These are phyloP conservation scores for Acanthococcus lagerstroemiae DNA, from an alignment of 2,888 invertebrate genomes.

Conservation along the genomic window DNA sequence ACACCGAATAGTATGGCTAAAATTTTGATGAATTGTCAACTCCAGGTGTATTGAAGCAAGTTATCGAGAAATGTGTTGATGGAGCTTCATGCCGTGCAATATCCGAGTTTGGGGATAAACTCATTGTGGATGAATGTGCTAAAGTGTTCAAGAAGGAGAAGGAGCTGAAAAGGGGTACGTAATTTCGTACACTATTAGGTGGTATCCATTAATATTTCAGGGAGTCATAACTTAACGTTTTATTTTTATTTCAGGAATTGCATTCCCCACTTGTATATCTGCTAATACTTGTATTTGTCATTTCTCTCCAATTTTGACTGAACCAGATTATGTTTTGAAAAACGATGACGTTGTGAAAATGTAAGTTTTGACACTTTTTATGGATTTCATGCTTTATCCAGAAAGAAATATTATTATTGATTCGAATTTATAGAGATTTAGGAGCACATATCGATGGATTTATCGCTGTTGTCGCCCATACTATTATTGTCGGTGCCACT, in stretches of 20 bases:
- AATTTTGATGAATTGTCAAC: too few species aligned
- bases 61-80: slow-evolving; percentile 74
- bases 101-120: slow-evolving; percentile 84
- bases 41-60: slow-evolving; percentile 78
- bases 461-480: slow-evolving; percentile 95
- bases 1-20: too few species aligned
- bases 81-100: slow-evolving; percentile 83
- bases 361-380: slow-evolving; percentile 21
- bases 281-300: slow-evolving; percentile 99
- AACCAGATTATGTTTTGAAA: slow-evolving; percentile 74
- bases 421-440: slow-evolving; percentile 72
- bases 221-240: too few species aligned
- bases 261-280: slow-evolving; percentile 97
- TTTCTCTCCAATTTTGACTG: slow-evolving; percentile 90
- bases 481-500: slow-evolving; percentile 74
- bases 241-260: slow-evolving; percentile 54
- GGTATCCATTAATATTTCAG: background rate
- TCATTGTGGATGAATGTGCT: slow-evolving; percentile 79
- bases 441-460: slow-evolving; percentile 99
- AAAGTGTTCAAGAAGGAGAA: slow-evolving; percentile 98
- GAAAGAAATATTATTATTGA: background rate
- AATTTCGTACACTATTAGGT: background rate
- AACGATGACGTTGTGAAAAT: slow-evolving; percentile 94
- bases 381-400: slow-evolving; percentile 31
- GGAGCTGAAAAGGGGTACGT: slow-evolving; percentile 83